These are phyloP conservation scores for Ochropleura plecta DNA, from an alignment of 2,888 invertebrate species.

Conservation along the genomic window DNA sequence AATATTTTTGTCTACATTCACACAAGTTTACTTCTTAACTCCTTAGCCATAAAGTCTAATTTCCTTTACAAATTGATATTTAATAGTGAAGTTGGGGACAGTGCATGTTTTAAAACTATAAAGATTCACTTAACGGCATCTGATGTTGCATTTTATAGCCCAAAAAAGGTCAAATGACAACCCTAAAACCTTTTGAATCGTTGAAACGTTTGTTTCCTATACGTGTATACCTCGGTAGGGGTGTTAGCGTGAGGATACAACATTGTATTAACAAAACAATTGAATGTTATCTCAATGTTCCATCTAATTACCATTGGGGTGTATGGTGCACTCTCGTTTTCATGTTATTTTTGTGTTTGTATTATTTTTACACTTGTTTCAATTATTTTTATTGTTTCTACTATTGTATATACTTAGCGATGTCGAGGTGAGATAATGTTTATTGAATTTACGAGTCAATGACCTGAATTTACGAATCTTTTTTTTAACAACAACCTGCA, in stretches of 20 bases:
- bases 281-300: slow-evolving; percentile 11
- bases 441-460: background rate
- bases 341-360: background rate
- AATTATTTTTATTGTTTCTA: background rate
- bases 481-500: too few species aligned
- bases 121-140: slow-evolving; percentile 60
- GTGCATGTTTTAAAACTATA: slow-evolving; percentile 55
- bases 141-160: slow-evolving; percentile 58
- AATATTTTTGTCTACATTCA: background rate
- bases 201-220: slow-evolving; percentile 26
- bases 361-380: background rate
- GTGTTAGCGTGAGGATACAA: slow-evolving; percentile 35
- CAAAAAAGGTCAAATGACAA: slow-evolving; percentile 51
- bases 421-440: background rate
- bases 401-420: background rate
- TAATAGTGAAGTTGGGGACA: slow-evolving; percentile 32
- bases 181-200: slow-evolving; percentile 33
- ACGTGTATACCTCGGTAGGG: background rate
- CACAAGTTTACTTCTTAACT: background rate
- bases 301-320: slow-evolving; percentile 23
- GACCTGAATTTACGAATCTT: background rate
- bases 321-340: background rate
- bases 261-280: slow-evolving; percentile 39
- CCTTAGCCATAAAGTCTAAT: rapidly evolving
- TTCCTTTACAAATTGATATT: background rate